Evolutionary conservation across 2,888 invertebrate genomes (phyloP).

Genomic region (Hetaerina titia): DNA sequence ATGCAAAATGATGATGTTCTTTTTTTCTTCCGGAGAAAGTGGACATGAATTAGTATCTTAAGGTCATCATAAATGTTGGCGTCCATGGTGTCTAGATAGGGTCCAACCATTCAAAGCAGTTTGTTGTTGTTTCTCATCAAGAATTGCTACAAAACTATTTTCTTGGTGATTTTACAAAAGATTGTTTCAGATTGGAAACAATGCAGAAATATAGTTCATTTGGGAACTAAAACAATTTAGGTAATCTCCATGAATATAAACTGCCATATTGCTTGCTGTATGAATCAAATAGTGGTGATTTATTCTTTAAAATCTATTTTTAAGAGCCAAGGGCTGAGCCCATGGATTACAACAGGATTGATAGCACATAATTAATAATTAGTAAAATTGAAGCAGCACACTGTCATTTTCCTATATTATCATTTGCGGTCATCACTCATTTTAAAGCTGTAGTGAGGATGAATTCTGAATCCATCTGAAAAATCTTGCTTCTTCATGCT

Average conservation of each 20-base stretch:
- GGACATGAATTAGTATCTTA: background rate
- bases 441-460: background rate
- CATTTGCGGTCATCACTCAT: background rate
- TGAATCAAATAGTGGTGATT: conserved; percentile 11
- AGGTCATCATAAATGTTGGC: conserved; percentile 39
- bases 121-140: conserved; percentile 44
- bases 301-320: conserved; percentile 22
- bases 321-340: conserved; percentile 16
- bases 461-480: background rate
- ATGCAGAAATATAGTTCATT: conserved; percentile 37
- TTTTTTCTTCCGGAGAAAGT: background rate
- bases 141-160: conserved; percentile 38
- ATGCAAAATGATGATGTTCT: conserved; percentile 20
- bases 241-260: conserved; percentile 27
- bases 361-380: background rate
- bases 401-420: background rate
- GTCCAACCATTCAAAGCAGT: conserved; percentile 45
- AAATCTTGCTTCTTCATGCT: background rate
- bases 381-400: background rate
- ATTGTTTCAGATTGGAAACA: conserved; percentile 2
- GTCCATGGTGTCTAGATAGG: conserved; percentile 55
- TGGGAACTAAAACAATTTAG: conserved; percentile 17
- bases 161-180: conserved; percentile 35
- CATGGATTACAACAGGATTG: background rate
- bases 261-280: conserved; percentile 21